phyloP scores from a whole-genome alignment of 2,113 vertebrate species.

The Perognathus longimembris region DNA sequence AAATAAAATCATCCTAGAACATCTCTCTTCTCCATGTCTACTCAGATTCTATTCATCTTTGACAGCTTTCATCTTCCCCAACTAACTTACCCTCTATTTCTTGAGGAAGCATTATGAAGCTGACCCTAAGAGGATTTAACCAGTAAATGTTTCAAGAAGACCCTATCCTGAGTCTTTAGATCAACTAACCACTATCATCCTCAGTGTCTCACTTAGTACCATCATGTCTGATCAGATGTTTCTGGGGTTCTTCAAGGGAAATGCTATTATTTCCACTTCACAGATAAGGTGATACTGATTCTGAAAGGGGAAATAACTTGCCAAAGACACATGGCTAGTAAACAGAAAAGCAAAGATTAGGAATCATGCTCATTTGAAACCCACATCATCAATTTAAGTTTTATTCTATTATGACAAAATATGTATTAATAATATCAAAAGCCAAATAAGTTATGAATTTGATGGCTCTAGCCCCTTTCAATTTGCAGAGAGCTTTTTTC shows the following conservation, averaged over 20 bases:
- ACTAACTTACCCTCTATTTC: background rate
- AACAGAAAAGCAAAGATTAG: background rate
- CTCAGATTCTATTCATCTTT: background rate
- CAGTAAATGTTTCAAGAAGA: background rate
- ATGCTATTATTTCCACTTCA: accelerated
- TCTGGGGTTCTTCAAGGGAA: background rate
- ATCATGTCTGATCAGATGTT: background rate
- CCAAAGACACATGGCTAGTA: background rate
- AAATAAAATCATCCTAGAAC: background rate
- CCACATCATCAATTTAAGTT: background rate
- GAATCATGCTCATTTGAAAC: background rate
- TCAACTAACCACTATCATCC: background rate
- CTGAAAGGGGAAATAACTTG: slow-evolving; percentile 14
- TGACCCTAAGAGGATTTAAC: background rate
- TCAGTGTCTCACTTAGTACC: background rate
- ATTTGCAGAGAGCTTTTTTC: slow-evolving; percentile 8
- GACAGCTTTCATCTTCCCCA: background rate
- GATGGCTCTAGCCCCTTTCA: background rate
- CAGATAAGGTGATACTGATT: background rate
- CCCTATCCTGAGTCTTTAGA: background rate
- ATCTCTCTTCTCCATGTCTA: background rate
- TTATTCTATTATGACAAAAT: background rate
- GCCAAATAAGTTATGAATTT: background rate
- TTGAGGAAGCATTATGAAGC: background rate
- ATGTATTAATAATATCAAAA: background rate